Percentiles rank a stretch among this genome's conserved stretches.
Evolutionary conservation across 2,113 vertebrate species (phyloP).

Genomic region (Tautogolabrus adspersus): DNA sequence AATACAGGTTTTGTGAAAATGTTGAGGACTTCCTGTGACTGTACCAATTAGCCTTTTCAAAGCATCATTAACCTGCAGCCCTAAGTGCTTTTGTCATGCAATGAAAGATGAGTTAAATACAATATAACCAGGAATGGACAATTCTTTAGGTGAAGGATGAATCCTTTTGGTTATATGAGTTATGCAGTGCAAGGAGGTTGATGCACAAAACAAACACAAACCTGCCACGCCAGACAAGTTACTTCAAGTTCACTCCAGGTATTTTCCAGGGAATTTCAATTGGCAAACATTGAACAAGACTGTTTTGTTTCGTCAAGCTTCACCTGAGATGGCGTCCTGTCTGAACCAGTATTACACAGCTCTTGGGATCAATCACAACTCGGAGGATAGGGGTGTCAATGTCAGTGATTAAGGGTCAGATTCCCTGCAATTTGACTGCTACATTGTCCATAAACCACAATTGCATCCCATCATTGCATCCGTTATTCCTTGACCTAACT

Average conservation of each 20-base stretch:
- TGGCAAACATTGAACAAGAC: neutral
- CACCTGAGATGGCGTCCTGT: neutral
- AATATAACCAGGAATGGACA: no score
- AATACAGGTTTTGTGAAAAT: neutral
- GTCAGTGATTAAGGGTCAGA: neutral
- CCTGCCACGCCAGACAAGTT: conserved; percentile 4
- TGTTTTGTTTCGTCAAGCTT: neutral
- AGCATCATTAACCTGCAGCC: neutral
- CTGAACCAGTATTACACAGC: neutral
- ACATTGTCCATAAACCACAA: no score
- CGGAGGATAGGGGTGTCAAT: neutral
- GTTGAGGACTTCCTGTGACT: neutral
- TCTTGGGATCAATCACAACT: neutral
- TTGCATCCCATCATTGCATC: no score
- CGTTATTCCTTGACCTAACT: no score
- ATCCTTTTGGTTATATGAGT: neutral
- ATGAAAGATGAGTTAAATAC: neutral
- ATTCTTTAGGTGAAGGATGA: neutral
- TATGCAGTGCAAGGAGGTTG: neutral
- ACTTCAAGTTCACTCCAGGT: conserved; percentile 1
- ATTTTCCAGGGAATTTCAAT: no score
- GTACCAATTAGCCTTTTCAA: neutral
- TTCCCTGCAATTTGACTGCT: no score
- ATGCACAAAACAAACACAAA: neutral
- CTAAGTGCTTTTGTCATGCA: neutral